phyloP scores from a whole-genome alignment of 2,797 vertebrate genomes.

The Rhyacichthys aspro region DNA sequence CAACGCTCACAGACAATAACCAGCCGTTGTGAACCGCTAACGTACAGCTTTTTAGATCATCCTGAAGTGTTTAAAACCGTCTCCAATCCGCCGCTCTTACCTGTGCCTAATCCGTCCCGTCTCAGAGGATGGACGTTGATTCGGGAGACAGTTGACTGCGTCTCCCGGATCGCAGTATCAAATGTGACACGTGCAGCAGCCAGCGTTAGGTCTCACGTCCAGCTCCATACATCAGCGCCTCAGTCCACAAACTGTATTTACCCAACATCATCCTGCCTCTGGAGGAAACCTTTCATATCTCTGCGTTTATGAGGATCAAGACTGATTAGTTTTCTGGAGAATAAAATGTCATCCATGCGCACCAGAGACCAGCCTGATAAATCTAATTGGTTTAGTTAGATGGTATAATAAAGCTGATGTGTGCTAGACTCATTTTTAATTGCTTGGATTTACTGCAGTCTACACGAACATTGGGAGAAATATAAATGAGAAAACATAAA shows the following conservation, averaged over 20 bases:
- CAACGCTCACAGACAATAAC: too few relatives aligned
- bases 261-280: slow-evolving; percentile 38
- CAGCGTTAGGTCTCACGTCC: slow-evolving; percentile 73
- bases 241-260: slow-evolving; percentile 64
- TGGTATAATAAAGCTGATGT: slow-evolving; percentile 31
- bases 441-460: slow-evolving; percentile 11
- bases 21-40: too few relatives aligned
- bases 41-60: too few relatives aligned
- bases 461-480: background rate
- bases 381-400: slow-evolving; percentile 39
- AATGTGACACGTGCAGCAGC: slow-evolving; percentile 79
- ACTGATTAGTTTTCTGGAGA: slow-evolving; percentile 43
- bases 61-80: slow-evolving; percentile 3
- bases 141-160: slow-evolving; percentile 66
- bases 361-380: slow-evolving; percentile 33
- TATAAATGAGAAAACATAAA: slow-evolving; percentile 16
- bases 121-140: slow-evolving; percentile 68
- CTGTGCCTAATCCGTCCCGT: slow-evolving; percentile 35
- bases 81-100: slow-evolving; percentile 14
- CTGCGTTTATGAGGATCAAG: slow-evolving; percentile 40
- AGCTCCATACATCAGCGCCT: slow-evolving; percentile 70
- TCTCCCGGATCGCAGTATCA: slow-evolving; percentile 64
- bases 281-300: slow-evolving; percentile 59
- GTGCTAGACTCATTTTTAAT: slow-evolving; percentile 24
- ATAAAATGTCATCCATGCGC: slow-evolving; percentile 31